Conservation (phyloP, 2,797 vertebrate species). For the Sternarchorhynchus goeldii region DNA sequence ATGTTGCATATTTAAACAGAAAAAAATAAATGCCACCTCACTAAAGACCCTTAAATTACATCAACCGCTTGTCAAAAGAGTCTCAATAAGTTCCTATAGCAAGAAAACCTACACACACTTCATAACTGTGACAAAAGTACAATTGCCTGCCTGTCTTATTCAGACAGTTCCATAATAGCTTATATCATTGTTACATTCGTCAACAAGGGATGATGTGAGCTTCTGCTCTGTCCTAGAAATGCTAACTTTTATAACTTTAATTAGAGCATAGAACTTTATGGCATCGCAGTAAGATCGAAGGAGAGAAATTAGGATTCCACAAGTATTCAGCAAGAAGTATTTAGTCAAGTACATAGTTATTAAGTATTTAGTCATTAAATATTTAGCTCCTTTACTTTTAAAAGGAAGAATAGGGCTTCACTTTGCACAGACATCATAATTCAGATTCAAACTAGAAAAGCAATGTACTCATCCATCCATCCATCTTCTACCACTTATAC, state of each 20-base stretch:
- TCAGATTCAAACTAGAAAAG: too few species aligned
- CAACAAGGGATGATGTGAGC: constrained; percentile 14
- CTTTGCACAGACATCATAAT: too few species aligned
- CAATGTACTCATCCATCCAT: too few species aligned
- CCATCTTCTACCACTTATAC: too few species aligned
- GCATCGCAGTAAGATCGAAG: too few species aligned
- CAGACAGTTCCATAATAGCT: constrained; percentile 29
- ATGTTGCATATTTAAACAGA: background rate
- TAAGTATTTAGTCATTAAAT: too few species aligned
- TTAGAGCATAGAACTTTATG: constrained; percentile 34
- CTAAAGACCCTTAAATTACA: constrained; percentile 28
- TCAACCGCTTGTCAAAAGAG: constrained; percentile 23
- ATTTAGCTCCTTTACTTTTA: too few species aligned
- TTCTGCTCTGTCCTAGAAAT: constrained; percentile 27
- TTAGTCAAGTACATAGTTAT: too few species aligned
- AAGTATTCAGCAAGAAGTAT: too few species aligned
- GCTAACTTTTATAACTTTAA: constrained; percentile 42
- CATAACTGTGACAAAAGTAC: constrained; percentile 28
- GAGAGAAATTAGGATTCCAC: too few species aligned
- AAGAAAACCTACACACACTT: constrained; percentile 41
- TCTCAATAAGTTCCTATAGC: constrained; percentile 10
- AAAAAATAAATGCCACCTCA: constrained; percentile 11
- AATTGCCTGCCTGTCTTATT: constrained; percentile 17
- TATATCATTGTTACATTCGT: constrained; percentile 38
- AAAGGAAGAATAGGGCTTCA: too few species aligned